Percentiles rank a stretch among this genome's conserved stretches.
These are phyloP conservation scores for Sphecodes monilicornis DNA, from an alignment of 2,888 invertebrate species.

Conservation along the genomic window DNA sequence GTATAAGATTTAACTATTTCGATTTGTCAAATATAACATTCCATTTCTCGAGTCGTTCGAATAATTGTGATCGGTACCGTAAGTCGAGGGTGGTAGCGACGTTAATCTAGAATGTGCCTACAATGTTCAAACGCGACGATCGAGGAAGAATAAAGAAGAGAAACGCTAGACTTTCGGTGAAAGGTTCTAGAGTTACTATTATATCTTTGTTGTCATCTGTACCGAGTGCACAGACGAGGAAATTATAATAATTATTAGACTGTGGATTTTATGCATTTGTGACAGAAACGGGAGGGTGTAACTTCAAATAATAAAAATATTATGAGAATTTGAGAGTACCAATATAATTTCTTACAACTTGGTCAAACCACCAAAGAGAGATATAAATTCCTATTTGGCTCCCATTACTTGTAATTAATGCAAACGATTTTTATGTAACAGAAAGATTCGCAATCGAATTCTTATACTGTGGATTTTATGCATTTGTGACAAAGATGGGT, in stretches of 20 bases:
- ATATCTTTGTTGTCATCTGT: neutral
- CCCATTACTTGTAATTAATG: too few relatives aligned
- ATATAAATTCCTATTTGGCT: too few relatives aligned
- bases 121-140: neutral
- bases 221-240: neutral
- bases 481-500: too few relatives aligned
- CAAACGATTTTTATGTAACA: too few relatives aligned
- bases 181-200: constrained; percentile 5
- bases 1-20: too few relatives aligned
- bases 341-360: too few relatives aligned
- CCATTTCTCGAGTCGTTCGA: neutral
- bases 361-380: too few relatives aligned
- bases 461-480: too few relatives aligned
- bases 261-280: neutral
- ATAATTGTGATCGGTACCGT: constrained; percentile 7
- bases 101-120: constrained; percentile 28
- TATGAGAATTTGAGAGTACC: too few relatives aligned
- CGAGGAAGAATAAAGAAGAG: neutral
- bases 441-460: too few relatives aligned
- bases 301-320: too few relatives aligned
- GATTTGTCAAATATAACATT: neutral
- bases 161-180: neutral
- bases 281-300: too few relatives aligned
- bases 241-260: neutral
- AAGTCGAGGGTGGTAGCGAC: neutral